A percentile compares a stretch with the other conserved stretches of the same genome.
Conservation (phyloP, 2,888 invertebrate species). For the Sabatieria punctata region DNA sequence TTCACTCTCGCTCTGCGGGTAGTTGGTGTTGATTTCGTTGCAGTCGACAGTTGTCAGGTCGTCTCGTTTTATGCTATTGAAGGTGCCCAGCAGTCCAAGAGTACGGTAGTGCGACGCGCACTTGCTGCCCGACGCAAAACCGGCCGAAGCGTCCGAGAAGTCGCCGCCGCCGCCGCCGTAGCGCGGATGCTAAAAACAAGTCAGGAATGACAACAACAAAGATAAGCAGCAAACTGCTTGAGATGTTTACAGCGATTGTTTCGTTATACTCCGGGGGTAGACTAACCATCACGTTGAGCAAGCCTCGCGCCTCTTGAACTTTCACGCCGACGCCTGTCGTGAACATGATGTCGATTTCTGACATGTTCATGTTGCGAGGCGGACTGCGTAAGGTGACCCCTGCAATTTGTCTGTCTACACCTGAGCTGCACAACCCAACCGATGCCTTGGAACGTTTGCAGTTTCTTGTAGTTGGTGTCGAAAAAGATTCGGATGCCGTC, state of each 20-base stretch:
- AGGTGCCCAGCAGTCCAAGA: slow-evolving; percentile 13
- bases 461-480: slow-evolving; percentile 62
- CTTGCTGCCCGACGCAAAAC: neutral
- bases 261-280: slow-evolving; percentile 41
- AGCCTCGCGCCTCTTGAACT: slow-evolving; percentile 70
- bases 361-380: slow-evolving; percentile 71
- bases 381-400: slow-evolving; percentile 78
- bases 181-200: too few species aligned
- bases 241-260: slow-evolving; percentile 64
- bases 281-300: slow-evolving; percentile 43
- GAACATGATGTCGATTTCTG: slow-evolving; percentile 84
- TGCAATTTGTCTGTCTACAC: slow-evolving; percentile 28
- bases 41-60: slow-evolving; percentile 18
- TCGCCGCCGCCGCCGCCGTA: too few species aligned
- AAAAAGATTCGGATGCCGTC: slow-evolving; percentile 67
- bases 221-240: too few species aligned
- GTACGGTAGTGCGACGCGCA: slow-evolving; percentile 3
- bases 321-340: slow-evolving; percentile 81
- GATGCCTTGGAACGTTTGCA: slow-evolving; percentile 79
- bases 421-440: too few species aligned
- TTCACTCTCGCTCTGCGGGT: slow-evolving; percentile 13
- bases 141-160: neutral
- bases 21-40: slow-evolving; percentile 10
- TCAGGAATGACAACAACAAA: too few species aligned
- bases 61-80: slow-evolving; percentile 14